Conservation (phyloP, 2,797 vertebrate species). For the Chelonia mydas region DNA sequence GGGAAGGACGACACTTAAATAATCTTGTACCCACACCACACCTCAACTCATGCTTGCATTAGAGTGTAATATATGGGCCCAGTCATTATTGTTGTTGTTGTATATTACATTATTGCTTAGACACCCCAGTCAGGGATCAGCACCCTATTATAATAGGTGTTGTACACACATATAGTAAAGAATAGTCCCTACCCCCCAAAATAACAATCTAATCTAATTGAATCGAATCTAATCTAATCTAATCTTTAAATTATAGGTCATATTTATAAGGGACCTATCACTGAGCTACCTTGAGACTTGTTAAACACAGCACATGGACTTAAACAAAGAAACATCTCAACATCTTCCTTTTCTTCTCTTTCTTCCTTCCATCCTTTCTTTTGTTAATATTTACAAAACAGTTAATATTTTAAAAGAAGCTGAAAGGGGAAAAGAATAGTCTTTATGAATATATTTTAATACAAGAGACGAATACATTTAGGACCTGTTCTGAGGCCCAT, state of each 20-base stretch:
- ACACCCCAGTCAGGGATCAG: neutral
- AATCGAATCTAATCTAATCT: slow-evolving; percentile 13
- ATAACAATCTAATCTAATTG: slow-evolving; percentile 12
- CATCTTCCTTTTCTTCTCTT: neutral
- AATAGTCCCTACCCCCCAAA: neutral
- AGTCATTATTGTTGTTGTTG: neutral
- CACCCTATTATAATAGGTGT: neutral
- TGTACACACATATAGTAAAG: neutral
- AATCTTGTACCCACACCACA: fast-evolving
- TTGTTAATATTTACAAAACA: neutral
- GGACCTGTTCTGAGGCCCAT: neutral
- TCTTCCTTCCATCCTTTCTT: neutral
- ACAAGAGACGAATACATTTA: neutral
- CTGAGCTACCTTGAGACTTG: neutral
- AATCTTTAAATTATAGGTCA: neutral
- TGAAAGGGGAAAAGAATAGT: neutral
- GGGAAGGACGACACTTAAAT: fast-evolving
- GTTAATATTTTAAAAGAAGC: neutral
- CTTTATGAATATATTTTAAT: neutral
- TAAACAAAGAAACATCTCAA: neutral
- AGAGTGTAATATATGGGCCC: neutral
- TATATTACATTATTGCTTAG: neutral
- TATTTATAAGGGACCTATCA: neutral
- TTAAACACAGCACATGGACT: neutral
- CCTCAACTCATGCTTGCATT: neutral